Conservation (phyloP, 1,140 invertebrate species). For the Bombyx mandarina region DNA sequence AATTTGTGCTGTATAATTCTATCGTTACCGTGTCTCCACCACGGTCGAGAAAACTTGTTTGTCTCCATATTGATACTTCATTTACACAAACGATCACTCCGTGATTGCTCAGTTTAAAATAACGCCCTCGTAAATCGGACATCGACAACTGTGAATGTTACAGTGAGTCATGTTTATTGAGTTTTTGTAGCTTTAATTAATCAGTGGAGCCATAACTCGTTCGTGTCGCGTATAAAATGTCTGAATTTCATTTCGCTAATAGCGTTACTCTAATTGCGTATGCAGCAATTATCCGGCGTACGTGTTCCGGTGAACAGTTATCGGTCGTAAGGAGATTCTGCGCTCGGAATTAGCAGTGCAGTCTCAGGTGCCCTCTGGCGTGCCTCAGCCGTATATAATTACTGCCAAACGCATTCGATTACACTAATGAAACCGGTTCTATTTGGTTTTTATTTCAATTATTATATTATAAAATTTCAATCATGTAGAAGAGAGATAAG, state of each 20-base stretch:
- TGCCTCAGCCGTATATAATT: constrained; percentile 4
- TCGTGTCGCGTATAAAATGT: constrained; percentile 21
- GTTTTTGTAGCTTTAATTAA: constrained; percentile 51
- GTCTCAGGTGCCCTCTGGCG: constrained; percentile 37
- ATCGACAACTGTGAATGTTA: constrained; percentile 27
- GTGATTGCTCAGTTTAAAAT: constrained; percentile 18
- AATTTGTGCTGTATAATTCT: constrained; percentile 45
- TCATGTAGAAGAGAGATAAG: neutral
- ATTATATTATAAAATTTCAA: neutral
- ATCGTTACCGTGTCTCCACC: constrained; percentile 19
- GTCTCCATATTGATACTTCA: constrained; percentile 20
- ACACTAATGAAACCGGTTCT: neutral
- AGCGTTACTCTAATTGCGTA: constrained; percentile 48
- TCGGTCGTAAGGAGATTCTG: constrained; percentile 34
- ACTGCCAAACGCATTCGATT: neutral
- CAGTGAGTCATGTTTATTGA: constrained; percentile 33
- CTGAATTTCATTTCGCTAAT: constrained; percentile 50
- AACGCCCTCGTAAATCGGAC: constrained; percentile 19
- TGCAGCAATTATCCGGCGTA: constrained; percentile 43
- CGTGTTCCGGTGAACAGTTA: constrained; percentile 34
- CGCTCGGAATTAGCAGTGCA: constrained; percentile 31
- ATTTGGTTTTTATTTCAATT: neutral
- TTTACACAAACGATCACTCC: neutral
- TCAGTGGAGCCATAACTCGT: constrained; percentile 35
- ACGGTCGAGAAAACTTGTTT: too few species aligned